Evolutionary conservation across 2,888 invertebrate genomes (phyloP).

Genomic region (Podotricha telesiphe): DNA sequence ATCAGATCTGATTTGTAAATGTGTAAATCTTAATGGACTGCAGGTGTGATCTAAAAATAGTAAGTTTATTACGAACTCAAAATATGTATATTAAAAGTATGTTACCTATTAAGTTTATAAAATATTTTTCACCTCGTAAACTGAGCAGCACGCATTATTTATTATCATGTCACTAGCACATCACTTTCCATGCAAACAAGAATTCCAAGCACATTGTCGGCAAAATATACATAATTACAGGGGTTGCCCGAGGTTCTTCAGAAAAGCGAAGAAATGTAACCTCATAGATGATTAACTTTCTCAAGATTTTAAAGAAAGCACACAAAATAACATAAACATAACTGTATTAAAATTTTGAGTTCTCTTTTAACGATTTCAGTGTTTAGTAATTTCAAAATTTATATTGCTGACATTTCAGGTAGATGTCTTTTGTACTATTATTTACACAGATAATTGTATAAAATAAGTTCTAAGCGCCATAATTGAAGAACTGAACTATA

Average conservation of each 20-base stretch:
- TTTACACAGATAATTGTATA: neutral
- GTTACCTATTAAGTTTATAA: slow-evolving; percentile 58
- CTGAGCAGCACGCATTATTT: slow-evolving; percentile 61
- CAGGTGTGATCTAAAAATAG: slow-evolving; percentile 15
- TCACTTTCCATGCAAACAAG: slow-evolving; percentile 79
- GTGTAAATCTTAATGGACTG: slow-evolving; percentile 5
- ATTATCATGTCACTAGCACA: slow-evolving; percentile 80
- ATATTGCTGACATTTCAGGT: too few relatives aligned
- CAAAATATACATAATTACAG: slow-evolving; percentile 74
- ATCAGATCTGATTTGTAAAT: slow-evolving; percentile 19
- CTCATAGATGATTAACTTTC: slow-evolving; percentile 80
- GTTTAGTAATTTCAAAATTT: neutral
- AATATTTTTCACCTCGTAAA: slow-evolving; percentile 65
- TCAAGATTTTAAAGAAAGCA: slow-evolving; percentile 79
- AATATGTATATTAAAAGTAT: slow-evolving; percentile 46
- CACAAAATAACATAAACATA: slow-evolving; percentile 56
- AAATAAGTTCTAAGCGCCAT: too few relatives aligned
- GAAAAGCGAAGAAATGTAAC: slow-evolving; percentile 72
- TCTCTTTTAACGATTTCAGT: too few relatives aligned
- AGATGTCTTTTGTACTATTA: neutral
- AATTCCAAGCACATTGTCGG: slow-evolving; percentile 80
- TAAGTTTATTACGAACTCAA: slow-evolving; percentile 48
- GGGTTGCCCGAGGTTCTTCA: slow-evolving; percentile 57
- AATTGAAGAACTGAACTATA: too few relatives aligned
- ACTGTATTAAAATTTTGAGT: neutral